Conservation (phyloP, 2,113 vertebrate genomes). For the Microcebus jonahi region DNA sequence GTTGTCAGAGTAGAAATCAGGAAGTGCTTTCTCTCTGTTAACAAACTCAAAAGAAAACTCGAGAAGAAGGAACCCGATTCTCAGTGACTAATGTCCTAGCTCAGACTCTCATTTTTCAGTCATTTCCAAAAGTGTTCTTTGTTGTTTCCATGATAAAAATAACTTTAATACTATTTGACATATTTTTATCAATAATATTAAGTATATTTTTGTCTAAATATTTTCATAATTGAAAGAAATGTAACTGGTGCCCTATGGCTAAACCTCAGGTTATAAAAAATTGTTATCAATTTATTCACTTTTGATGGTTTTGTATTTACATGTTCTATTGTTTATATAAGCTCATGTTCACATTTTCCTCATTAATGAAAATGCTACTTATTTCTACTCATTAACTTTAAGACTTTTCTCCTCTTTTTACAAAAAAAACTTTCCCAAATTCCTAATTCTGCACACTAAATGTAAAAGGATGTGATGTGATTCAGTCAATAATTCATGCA, state of each 20-base stretch:
- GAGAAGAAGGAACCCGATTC: neutral
- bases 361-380: neutral
- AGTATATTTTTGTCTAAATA: neutral
- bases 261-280: neutral
- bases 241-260: neutral
- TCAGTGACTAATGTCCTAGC: neutral
- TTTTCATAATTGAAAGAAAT: neutral
- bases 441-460: neutral
- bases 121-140: neutral
- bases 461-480: neutral
- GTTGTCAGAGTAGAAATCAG: neutral
- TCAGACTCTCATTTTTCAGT: neutral
- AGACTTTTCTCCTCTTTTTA: neutral
- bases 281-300: neutral
- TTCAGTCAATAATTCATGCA: neutral
- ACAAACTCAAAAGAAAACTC: neutral
- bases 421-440: neutral
- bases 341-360: neutral
- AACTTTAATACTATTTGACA: neutral
- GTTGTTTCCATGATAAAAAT: neutral
- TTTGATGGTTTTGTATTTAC: neutral
- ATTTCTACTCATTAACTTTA: neutral
- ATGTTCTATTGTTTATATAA: neutral
- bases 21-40: neutral
- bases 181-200: neutral